phyloP scores from a whole-genome alignment of 1,140 invertebrate genomes.

The Homarus americanus region DNA sequence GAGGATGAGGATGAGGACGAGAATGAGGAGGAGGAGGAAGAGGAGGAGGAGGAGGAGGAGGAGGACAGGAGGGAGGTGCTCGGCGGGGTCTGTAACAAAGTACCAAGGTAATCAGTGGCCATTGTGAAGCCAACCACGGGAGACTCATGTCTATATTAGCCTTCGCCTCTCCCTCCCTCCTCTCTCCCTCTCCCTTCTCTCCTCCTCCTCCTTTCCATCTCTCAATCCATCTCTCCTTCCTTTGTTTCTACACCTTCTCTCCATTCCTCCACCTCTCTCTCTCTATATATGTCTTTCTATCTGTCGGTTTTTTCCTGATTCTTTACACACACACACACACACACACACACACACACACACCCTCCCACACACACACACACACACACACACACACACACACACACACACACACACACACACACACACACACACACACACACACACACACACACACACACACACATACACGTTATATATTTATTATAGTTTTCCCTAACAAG shows the following conservation, averaged over 20 bases:
- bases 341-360: neutral
- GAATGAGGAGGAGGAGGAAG: neutral
- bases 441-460: too few relatives aligned
- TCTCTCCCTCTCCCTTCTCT: neutral
- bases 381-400: too few relatives aligned
- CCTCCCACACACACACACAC: neutral
- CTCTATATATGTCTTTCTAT: neutral
- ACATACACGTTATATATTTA: too few relatives aligned
- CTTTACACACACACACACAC: too few relatives aligned
- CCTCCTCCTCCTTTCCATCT: neutral
- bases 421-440: too few relatives aligned
- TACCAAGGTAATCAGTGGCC: conserved; percentile 45
- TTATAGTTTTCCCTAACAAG: too few relatives aligned
- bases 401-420: neutral
- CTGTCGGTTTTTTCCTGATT: neutral
- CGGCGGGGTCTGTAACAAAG: conserved; percentile 30
- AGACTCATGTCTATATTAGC: conserved; percentile 60
- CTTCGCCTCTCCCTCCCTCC: neutral
- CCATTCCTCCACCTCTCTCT: conserved; percentile 5
- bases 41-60: neutral
- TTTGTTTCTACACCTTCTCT: neutral
- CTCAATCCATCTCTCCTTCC: neutral
- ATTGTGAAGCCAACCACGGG: conserved; percentile 56
- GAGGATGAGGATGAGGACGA: neutral
- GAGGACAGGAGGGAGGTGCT: neutral